Base-by-base conservation (phyloP, 2,113 vertebrate species). In the Tor tambroides region DNA sequence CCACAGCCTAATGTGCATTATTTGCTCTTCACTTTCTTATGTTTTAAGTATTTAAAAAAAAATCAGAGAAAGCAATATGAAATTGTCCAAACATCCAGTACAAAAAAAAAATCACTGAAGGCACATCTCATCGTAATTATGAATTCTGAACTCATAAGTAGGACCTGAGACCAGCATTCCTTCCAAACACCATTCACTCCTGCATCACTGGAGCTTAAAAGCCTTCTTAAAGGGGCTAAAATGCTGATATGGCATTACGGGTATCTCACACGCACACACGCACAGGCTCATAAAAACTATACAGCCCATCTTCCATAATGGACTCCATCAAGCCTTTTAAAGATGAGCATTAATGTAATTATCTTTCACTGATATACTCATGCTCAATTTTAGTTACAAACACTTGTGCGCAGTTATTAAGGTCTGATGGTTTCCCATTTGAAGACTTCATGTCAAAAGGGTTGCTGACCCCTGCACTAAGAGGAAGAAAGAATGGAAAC, bases 241-340 rank as follows among this genome's bases (percentile, higher is more conserved):
- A 88, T 30, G 86, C 86, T 88, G 87, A 88, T 81, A 76, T 67
- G 69, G 83, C 83, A 85, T 72, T 88, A 76, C 76, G 9, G 35
- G 69, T 23, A 38, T 72, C 69, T 11, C 69, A 32, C 67, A 32
- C n/a, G n/a, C 28, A 72, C 69, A 38, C 32, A 11, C 8, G 15
- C 46, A 59, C 46, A 59, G 38, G 65, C 87, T 81, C 51, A 85
- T 88, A 83, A 85, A 51, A 78, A 54, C 46, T 81, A 81, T 76
- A 71, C 30, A 76, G 76, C 74, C 74, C 63, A 49, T 26, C 74
- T 30, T 85, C 76, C 77, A 65, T 84, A 76, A 75, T 7, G 77
- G 26, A 41, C 77, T 56, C 35, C 80, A 38, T 74, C 56, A 38
- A 72, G 69, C 21, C 19, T 72, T 74, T 41, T 74, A 41, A 74